Base-by-base conservation (phyloP, 2,797 vertebrate genomes). In the Paramormyrops hopkinsi region DNA sequence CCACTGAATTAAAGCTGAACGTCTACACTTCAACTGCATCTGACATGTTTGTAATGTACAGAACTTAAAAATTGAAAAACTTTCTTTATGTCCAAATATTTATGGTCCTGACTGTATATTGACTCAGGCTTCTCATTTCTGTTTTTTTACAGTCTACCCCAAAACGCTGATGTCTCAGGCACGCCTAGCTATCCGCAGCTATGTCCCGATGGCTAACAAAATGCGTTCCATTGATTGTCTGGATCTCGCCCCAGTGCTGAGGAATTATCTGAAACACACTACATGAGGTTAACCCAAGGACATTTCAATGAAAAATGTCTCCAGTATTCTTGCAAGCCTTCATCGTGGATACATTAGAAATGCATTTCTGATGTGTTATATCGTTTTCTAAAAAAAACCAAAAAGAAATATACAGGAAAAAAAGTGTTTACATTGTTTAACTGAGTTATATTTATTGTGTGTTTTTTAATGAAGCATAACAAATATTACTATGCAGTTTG, bases 161-260 rank as follows among this genome's bases (percentile, higher is more conserved):
- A 97, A 95, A 92, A 96, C 97, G 41, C 94, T 99, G 95, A 97
- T 98, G 96, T 97, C 97, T 4, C 98, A 98, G 89, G 93, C 95
- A 41, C 95, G 98, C 14, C 94, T 98, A 89, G 95, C 93, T 0
- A 93, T 98, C 86, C 91, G 96, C 92, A 96, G 95, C 87, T 91
- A 94, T 90, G 92, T 99, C 90, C 92, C 90, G 50, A 92, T 90
- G 44, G 90, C 92, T 0, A 92, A 93, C 50, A 93, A 88, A 85
- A 94, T 90, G 0, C 89, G 90, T 0, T 91, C 93, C 59, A 93
- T 98, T 0, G 89, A 95, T 46, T 25, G 94, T 53, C 93, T 97
- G 95, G 94, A 97, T 90, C 94, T 99, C 92, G 97, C 98, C 0
- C 90, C 93, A 0, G 92, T 95, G 41, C 94, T 99, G 93, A 96